Evolutionary conservation across 2,797 vertebrate species (phyloP), one percentile per base, ranked within the genome.

Genomic region (Phoxinus dragarum): DNA sequence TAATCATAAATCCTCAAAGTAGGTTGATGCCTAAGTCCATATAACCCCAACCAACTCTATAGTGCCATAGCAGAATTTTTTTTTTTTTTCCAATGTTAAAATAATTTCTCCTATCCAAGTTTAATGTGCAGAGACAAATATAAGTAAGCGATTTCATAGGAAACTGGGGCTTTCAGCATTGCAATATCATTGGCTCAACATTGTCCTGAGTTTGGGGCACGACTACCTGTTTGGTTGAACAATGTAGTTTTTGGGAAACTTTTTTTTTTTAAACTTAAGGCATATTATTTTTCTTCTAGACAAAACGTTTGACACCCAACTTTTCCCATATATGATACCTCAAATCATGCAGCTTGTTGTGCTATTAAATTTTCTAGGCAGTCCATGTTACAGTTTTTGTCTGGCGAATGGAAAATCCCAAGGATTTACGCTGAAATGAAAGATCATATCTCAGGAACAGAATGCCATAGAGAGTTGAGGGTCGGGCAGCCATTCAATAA

Each of bases 1-100:
- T 77, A 68, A 77, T 84, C 61, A 72, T 85, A 85, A 64, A 79
- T 79, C 76, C 72, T 85, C 79, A 72, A 71, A 78, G 49, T 71
- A 52, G 49, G 64, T 78, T 84, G 82, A 78, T 84, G 82, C n/a
- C 36, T 59, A 84, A 84, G 21, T 84, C 66, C 52, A 71, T 74
- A 77, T 78, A 44, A 71, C 40, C 38, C 66, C 21, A 44, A 36
- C 52, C 14, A 56, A 54, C 75, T 38, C 40, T 79, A 47, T 72
- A 72, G 27, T 38, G 27, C 8, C 7, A 44, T 36, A 61, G 66
- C 5, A 21, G 19, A 7, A 31, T 42, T 16, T 61, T 10, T 27
- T n/a, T 49, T n/a, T 71, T 56, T 49, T 49, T 19, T 14, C 3
- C 0, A 0, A 9, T 74, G 34, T 76, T 52, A 52, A 66, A 84